Percentiles rank a stretch among this genome's conserved stretches.
These are phyloP conservation scores for Pterocles burchelli DNA, from an alignment of 2,113 vertebrate species.

Conservation along the genomic window DNA sequence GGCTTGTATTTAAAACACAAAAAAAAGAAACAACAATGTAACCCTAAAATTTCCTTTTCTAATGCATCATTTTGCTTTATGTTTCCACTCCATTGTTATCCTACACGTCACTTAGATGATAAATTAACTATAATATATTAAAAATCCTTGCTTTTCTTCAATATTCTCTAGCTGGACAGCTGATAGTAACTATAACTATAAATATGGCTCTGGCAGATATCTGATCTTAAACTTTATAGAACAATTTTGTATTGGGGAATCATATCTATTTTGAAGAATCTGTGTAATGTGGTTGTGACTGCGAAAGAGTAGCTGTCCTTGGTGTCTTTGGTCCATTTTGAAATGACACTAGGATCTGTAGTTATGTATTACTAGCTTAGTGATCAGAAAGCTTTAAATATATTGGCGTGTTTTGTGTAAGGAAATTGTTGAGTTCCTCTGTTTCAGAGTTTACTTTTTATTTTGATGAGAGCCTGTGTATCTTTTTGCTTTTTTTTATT, in stretches of 20 bases:
- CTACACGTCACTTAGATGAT: conserved; percentile 82
- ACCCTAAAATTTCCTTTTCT: conserved; percentile 62
- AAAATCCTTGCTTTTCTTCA: conserved; percentile 80
- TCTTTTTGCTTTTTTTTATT: neutral
- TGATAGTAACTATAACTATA: conserved; percentile 87
- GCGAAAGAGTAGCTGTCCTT: conserved; percentile 50
- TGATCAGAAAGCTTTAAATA: conserved; percentile 46
- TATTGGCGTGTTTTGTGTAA: neutral
- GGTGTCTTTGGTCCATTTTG: conserved; percentile 44
- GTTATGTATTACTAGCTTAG: neutral
- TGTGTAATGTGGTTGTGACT: conserved; percentile 52
- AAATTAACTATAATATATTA: conserved; percentile 84
- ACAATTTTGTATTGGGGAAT: conserved; percentile 70
- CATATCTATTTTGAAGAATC: conserved; percentile 65
- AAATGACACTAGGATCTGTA: neutral
- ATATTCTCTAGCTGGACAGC: conserved; percentile 80
- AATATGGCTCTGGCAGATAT: conserved; percentile 77
- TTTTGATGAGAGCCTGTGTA: neutral
- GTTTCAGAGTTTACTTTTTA: neutral
- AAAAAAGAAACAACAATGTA: neutral
- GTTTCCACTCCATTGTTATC: conserved; percentile 69
- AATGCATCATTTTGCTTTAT: conserved; percentile 72
- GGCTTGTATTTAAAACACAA: conserved; percentile 41
- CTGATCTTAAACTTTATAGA: conserved; percentile 83
- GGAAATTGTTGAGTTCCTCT: neutral